Evolutionary conservation across 2,797 vertebrate species (phyloP).

Genomic region (Cygnus olor): DNA sequence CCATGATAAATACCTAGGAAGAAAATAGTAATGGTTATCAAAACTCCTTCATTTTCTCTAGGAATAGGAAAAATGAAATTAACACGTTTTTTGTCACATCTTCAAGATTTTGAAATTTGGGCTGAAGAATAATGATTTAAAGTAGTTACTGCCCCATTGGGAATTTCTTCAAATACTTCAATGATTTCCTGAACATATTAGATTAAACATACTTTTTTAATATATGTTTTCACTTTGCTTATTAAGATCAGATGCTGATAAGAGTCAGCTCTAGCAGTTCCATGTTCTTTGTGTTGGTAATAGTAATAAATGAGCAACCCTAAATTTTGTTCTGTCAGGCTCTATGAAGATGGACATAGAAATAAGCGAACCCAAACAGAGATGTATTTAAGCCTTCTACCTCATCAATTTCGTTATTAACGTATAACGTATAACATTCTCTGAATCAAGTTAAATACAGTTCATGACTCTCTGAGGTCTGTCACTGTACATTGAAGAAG

Average conservation of each 20-base stretch:
- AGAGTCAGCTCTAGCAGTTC: background rate
- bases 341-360: background rate
- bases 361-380: background rate
- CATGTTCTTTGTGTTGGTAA: background rate
- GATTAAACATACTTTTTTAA: background rate
- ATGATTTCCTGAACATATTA: background rate
- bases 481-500: background rate
- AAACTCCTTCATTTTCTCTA: background rate
- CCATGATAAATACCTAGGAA: background rate
- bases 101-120: background rate
- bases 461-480: rapidly evolving
- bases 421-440: no score
- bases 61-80: background rate
- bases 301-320: background rate
- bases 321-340: background rate
- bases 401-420: background rate
- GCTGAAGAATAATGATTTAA: background rate
- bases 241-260: background rate
- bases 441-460: background rate
- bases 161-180: background rate
- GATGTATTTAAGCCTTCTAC: background rate
- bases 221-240: background rate
- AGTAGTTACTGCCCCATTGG: background rate
- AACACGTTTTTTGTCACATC: background rate
- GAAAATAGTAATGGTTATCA: background rate